These are phyloP conservation scores for Cinclus cinclus DNA, from an alignment of 2,113 vertebrate genomes.

Conservation along the genomic window DNA sequence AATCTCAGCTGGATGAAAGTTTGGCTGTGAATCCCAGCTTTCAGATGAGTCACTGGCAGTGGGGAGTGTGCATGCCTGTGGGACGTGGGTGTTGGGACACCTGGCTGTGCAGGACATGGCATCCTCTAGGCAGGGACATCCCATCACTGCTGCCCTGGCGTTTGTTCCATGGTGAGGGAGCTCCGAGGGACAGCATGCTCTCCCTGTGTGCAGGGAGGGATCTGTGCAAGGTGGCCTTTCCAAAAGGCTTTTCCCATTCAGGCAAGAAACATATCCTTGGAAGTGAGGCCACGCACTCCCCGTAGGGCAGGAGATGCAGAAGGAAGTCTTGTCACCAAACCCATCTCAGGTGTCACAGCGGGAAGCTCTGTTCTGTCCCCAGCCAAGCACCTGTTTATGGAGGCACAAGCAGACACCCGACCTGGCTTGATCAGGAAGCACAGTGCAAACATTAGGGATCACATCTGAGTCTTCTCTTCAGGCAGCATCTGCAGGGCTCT, in stretches of 20 bases:
- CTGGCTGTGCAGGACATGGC: neutral
- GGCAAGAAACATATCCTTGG: neutral
- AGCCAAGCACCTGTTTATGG: neutral
- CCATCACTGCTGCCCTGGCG: neutral
- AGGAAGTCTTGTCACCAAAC: neutral
- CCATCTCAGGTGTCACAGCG: neutral
- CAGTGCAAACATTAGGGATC: neutral
- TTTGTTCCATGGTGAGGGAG: accelerated
- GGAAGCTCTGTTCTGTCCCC: neutral
- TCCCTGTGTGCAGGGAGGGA: accelerated
- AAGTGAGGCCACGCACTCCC: neutral
- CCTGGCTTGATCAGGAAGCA: neutral
- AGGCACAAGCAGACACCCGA: neutral
- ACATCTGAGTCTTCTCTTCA: neutral
- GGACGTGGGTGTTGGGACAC: neutral
- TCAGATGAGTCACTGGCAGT: neutral
- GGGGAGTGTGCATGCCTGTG: accelerated
- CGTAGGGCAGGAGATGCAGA: neutral
- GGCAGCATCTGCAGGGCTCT: neutral
- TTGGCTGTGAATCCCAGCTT: neutral
- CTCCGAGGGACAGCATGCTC: accelerated
- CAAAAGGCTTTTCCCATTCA: neutral
- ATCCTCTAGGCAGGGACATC: neutral
- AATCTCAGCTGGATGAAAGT: neutral
- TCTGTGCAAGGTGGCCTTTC: neutral